phyloP scores from a whole-genome alignment of 1,140 invertebrate species.

The Pinna nobilis region DNA sequence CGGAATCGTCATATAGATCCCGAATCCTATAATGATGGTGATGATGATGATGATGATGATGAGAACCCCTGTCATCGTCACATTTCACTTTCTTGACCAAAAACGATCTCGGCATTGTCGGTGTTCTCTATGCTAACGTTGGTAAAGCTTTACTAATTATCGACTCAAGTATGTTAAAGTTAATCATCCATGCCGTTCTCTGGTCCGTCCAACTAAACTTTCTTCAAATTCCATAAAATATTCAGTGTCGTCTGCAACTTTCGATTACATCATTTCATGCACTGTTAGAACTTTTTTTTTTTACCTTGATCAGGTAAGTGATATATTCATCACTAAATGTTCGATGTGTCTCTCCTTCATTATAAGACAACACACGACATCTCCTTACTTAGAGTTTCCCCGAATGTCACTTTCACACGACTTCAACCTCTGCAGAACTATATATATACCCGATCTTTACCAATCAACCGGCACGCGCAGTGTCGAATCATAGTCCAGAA shows the following conservation, averaged over 20 bases:
- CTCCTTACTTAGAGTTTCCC: neutral
- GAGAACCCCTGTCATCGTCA: conserved; percentile 42
- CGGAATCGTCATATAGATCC: conserved; percentile 50
- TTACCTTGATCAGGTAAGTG: too few species aligned
- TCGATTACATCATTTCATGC: too few species aligned
- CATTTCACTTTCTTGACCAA: conserved; percentile 76
- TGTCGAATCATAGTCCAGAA: conserved; percentile 38
- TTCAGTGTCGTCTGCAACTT: too few species aligned
- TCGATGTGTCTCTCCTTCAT: too few species aligned
- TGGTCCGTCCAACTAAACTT: neutral
- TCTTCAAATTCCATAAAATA: neutral
- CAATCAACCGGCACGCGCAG: conserved; percentile 35
- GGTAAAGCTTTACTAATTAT: neutral
- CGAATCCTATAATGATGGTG: conserved; percentile 52
- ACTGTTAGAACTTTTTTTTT: too few species aligned
- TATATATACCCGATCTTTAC: conserved; percentile 27
- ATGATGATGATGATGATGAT: conserved; percentile 49
- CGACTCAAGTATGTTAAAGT: neutral
- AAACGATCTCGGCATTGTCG: conserved; percentile 75
- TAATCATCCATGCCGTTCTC: neutral
- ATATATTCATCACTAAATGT: too few species aligned
- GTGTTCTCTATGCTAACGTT: too few species aligned
- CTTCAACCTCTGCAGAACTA: neutral
- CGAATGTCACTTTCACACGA: conserved; percentile 1
- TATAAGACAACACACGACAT: too few species aligned